Base-by-base conservation (phyloP, 2,888 invertebrate species). In the Drosophila pseudotakahashii region DNA sequence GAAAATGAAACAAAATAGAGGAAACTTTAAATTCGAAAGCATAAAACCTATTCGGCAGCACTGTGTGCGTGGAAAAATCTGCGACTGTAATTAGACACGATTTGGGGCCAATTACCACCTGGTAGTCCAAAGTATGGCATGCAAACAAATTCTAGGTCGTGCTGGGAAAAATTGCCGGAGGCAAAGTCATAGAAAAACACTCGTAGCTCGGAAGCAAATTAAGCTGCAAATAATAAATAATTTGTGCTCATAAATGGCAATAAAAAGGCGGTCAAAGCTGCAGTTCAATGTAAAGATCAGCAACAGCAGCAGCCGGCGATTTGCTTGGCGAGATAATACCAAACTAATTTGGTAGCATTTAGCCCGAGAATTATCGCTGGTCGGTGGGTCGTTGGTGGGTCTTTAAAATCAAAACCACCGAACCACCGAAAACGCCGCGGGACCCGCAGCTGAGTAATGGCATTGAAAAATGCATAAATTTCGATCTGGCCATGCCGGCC, bases 271-370 rank as follows among this genome's bases (percentile, higher is more conserved):
- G 85, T 76, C 69, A 72, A 67, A 57, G 76, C 72, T 63, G 48
- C 57, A 44, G 58, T 42, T 39, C 50, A 47, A 32, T 47, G 30
- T 30, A 47, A 16, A 48, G 26, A 30, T 14, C 23, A 37, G 51
- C 44, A 1, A 52, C 26, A 23, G 13, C 45, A 2, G 52, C 39
- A 45, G 41, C 55, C 42, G 48, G 69, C 81, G 88, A 88, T 84
- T 85, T 85, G 78, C 85, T 88, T 85, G 70, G 64, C 42, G 60
- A 88, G 84, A 88, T 84, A 80, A 84, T 88, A 81, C 66, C 62
- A 73, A 74, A 75, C 81, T 88, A 83, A 88, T 84, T 87, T 86
- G 87, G 84, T 88, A 81, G 87, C 89, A 84, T 83, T 84, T 88
- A 88, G 81, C 34, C 19, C 4, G 52, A 78, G 78, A 83, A 83